Conservation (phyloP, 2,888 invertebrate genomes). For the Incurvaria masculella region DNA sequence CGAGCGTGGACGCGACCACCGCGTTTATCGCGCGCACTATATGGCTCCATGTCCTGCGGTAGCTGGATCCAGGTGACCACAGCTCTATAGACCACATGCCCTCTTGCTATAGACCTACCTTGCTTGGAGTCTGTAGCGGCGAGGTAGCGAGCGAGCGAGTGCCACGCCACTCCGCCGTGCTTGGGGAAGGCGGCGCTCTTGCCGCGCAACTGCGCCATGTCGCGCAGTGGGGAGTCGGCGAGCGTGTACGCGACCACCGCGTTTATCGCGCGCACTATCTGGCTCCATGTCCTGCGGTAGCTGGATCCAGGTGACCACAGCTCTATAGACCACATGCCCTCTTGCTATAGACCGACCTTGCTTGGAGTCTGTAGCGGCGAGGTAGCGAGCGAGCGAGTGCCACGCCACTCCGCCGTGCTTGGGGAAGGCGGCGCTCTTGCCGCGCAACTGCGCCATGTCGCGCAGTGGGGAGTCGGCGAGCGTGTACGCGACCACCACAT, state of each 20-base stretch:
- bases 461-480: conserved; percentile 54
- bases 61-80: too few species aligned
- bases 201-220: conserved; percentile 63
- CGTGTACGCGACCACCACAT: conserved; percentile 67
- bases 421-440: conserved; percentile 76
- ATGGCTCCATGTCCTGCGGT: conserved; percentile 52
- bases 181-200: conserved; percentile 77
- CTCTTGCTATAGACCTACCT: too few species aligned
- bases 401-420: conserved; percentile 72
- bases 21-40: conserved; percentile 58
- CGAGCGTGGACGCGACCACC: conserved; percentile 66
- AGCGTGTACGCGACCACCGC: conserved; percentile 67
- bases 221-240: conserved; percentile 51
- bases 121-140: conserved; percentile 31
- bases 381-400: conserved; percentile 53
- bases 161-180: conserved; percentile 71
- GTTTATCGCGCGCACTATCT: conserved; percentile 56
- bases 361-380: conserved; percentile 33
- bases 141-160: conserved; percentile 51
- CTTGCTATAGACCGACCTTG: too few species aligned
- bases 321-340: too few species aligned
- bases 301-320: too few species aligned
- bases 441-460: conserved; percentile 62
- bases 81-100: too few species aligned
- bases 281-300: too few species aligned